Evolutionary conservation across 2,888 invertebrate species (phyloP), one percentile per base, ranked within the genome.

Genomic region (Oxyscelio sp.): DNA sequence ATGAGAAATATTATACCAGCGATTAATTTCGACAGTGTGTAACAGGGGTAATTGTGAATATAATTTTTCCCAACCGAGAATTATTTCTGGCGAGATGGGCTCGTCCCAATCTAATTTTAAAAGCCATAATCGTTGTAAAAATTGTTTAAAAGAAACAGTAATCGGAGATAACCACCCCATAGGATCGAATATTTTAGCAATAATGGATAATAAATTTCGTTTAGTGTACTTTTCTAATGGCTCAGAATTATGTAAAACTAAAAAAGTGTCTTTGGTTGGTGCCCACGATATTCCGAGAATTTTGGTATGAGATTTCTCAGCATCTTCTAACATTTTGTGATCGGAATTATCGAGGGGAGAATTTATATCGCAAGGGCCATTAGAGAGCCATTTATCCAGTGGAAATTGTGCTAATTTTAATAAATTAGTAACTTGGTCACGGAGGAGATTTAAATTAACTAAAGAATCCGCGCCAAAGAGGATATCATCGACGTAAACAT

Each of bases 171-270:
- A n/a, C 27, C 27, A 54, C 0, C 54, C 54, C 54, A 38, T 2
- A 6, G 58, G 58, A 38, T 58, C 34, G 13, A 19, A 58, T n/a
- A 58, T 58, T 58, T 38, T 58, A 13, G 58, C 17, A 38, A 58
- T 38, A 4, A 21, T 13, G 1, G 58, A 58, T 19, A 56, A 34
- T 2, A 52, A 4, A 5, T 24, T 52, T 24, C 13, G 27, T 27
- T 27, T 27, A 27, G 27, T 4, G 27, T n/a, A n/a, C n/a, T n/a
- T n/a, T n/a, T n/a, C n/a, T n/a, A n/a, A n/a, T n/a, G n/a, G n/a
- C n/a, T n/a, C n/a, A n/a, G n/a, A n/a, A n/a, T n/a, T n/a, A n/a
- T n/a, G n/a, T n/a, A n/a, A n/a, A n/a, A n/a, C n/a, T n/a, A n/a
- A n/a, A n/a, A n/a, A n/a, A n/a, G n/a, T n/a, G n/a, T n/a, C n/a